Conservation (phyloP, 2,113 vertebrate genomes). For the Misgurnus mizolepis region DNA sequence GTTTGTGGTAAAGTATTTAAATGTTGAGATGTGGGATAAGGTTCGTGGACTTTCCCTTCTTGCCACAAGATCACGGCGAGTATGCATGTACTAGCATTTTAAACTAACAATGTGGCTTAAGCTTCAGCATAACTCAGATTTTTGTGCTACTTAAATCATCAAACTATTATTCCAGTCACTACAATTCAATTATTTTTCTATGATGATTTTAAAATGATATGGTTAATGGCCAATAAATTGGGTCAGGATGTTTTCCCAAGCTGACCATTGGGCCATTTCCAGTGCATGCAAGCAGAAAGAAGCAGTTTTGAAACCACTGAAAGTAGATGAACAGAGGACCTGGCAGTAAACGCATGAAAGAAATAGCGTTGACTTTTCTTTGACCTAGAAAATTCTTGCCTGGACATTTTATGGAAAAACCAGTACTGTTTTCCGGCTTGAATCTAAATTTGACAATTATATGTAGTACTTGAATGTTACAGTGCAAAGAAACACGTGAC, state of each 20-base stretch:
- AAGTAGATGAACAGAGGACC: constrained; percentile 14
- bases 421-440: not conserved
- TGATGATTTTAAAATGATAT: constrained; percentile 28
- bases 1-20: constrained; percentile 4
- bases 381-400: not conserved
- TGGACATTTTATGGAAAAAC: not conserved
- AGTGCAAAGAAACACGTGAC: not conserved
- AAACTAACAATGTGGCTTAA: constrained; percentile 20
- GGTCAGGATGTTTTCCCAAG: constrained; percentile 12
- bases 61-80: not conserved
- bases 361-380: constrained; percentile 10
- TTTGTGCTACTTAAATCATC: constrained; percentile 14
- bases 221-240: constrained; percentile 24
- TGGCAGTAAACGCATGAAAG: constrained; percentile 5
- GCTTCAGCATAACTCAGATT: not conserved
- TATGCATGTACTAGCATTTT: not conserved
- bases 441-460: not conserved
- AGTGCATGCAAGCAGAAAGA: constrained; percentile 7
- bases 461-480: not conserved
- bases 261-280: constrained; percentile 21
- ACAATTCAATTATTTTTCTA: not conserved
- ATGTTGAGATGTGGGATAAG: constrained; percentile 22
- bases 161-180: not conserved
- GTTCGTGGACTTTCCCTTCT: constrained; percentile 36
- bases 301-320: constrained; percentile 13